These are phyloP conservation scores for Garra rufa DNA, from an alignment of 2,113 vertebrate species.

Conservation along the genomic window DNA sequence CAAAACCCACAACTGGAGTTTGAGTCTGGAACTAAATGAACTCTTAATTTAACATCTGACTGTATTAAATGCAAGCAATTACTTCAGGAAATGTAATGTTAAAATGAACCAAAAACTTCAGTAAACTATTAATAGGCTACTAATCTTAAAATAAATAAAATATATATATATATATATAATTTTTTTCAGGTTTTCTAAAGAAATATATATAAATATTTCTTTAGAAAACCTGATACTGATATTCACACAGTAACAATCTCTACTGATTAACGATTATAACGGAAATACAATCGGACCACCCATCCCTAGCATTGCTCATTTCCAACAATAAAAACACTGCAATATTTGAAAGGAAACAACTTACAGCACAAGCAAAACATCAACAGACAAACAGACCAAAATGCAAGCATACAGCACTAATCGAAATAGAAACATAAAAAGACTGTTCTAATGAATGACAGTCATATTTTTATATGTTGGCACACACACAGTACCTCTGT, in stretches of 20 bases:
- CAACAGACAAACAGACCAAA: not conserved
- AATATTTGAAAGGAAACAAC: not conserved
- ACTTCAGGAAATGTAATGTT: not conserved
- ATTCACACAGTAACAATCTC: not conserved
- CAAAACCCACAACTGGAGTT: too few relatives aligned
- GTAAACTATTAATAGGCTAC: too few relatives aligned
- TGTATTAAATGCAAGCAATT: not conserved
- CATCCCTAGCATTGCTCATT: not conserved
- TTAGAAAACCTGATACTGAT: too few relatives aligned
- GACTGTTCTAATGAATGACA: not conserved
- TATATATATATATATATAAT: too few relatives aligned
- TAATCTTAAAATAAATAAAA: too few relatives aligned
- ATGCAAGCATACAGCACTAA: not conserved
- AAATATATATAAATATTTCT: too few relatives aligned
- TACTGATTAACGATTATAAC: not conserved
- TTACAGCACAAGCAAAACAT: not conserved
- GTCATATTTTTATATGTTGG: not conserved
- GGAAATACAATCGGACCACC: not conserved
- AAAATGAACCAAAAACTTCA: not conserved
- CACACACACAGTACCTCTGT: slow-evolving; percentile 83
- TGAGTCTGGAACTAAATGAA: not conserved
- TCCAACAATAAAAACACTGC: not conserved
- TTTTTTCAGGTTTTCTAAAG: too few relatives aligned
- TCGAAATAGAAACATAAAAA: not conserved
- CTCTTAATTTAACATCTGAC: not conserved